Evolutionary conservation across 2,797 vertebrate genomes (phyloP).

Genomic region (Pogonophryne albipinna): DNA sequence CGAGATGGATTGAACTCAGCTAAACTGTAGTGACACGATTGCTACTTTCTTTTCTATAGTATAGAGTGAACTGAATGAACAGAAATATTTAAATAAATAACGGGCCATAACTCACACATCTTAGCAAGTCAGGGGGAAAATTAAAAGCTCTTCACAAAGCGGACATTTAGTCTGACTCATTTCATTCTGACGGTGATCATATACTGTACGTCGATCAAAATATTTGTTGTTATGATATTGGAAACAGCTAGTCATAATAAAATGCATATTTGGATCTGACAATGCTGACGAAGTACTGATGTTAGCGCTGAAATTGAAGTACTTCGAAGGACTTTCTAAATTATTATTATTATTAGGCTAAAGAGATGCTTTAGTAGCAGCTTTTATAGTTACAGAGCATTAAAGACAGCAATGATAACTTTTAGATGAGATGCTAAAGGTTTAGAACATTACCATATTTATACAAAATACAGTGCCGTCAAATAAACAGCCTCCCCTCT

Average conservation of each 20-base stretch:
- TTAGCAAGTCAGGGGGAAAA: slow-evolving; percentile 52
- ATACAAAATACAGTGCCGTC: background rate
- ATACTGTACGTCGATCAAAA: background rate
- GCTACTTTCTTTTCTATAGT: slow-evolving; percentile 45
- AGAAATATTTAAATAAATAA: slow-evolving; percentile 3
- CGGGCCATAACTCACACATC: slow-evolving; percentile 26
- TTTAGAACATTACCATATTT: background rate
- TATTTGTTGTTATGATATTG: background rate
- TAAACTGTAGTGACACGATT: slow-evolving; percentile 41
- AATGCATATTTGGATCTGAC: background rate
- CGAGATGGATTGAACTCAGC: slow-evolving; percentile 54
- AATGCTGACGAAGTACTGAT: background rate
- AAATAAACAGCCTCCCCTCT: slow-evolving; percentile 3
- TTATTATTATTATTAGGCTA: too few species aligned
- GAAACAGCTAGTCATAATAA: background rate
- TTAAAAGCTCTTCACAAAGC: background rate
- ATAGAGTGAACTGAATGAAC: slow-evolving; percentile 26
- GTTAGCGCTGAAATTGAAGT: background rate
- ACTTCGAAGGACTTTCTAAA: too few species aligned
- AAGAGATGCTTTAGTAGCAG: background rate
- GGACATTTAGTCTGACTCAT: slow-evolving; percentile 3
- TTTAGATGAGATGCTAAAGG: background rate
- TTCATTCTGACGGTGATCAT: background rate
- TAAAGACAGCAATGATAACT: background rate
- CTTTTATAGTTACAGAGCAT: background rate